Base-by-base conservation (phyloP, 1,140 invertebrate genomes). In the Sminthurides bifidus region DNA sequence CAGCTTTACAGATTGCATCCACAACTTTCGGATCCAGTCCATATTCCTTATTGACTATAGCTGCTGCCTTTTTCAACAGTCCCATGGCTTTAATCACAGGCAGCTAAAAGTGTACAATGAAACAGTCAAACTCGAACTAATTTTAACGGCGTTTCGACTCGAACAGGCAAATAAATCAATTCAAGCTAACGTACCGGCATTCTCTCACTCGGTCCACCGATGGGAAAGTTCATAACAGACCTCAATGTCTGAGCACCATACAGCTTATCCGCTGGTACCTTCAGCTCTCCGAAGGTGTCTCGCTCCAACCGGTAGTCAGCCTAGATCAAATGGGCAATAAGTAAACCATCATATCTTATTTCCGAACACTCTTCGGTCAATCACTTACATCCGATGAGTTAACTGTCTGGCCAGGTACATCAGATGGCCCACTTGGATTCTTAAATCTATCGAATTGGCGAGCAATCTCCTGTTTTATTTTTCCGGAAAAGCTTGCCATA, bases 161-260 rank as follows among this genome's bases (percentile, higher is more conserved):
- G 17, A 6, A 40, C 26, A 59, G 27, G n/a, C 2, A 54, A 23
- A 1, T 14, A 50, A 17, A 30, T 43, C 59, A 43, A 29, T 52
- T 15, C 37, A 24, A 33, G 29, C 23, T 44, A 35, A 69, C 71
- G 77, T 77, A 90, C 87, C 49, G 92, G 92, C 91, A 96, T 95
- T 59, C 83, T 76, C 74, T 96, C 92, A 46, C 81, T 80, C 53
- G 80, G 74, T 27, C 89, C 93, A 30, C 96, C 95, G 74, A 99
- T 98, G 23, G 92, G 87, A 74, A 99, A 99, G 73, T 98, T 98
- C 69, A 93, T 87, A 38, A 91, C 79, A 8, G 94, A 98, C 60
- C 92, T 72, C 53, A 93, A 82, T 33, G 95, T 98, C 71, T 98
- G 93, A 2, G 93, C 92, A 41, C 96, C 96, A 83, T 98, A 99